Base-by-base conservation (phyloP, 2,888 invertebrate genomes). In the Tricholauxania praeusta region DNA sequence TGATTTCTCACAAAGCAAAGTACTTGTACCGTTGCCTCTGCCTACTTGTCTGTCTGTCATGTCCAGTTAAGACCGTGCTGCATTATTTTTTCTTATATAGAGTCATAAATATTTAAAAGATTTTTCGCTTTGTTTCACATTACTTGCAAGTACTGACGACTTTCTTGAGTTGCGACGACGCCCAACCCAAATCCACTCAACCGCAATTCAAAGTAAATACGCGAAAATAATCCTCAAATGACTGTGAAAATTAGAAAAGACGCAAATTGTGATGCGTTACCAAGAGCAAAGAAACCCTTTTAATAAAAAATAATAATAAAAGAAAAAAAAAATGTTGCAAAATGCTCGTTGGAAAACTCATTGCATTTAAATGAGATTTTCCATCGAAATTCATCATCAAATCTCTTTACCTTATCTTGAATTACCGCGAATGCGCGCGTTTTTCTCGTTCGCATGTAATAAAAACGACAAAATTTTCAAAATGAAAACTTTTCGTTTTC, bases 31-130 rank as follows among this genome's bases (percentile, higher is more conserved):
- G 22, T 28, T 28, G 28, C 3, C 3, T 28, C 28, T 28, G 28
- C 3, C 28, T 28, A 28, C 28, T 28, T 28, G 28, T 12, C 39
- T 48, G 60, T 71, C 70, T 70, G 60, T 71, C 49, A 49, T 65
- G 12, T 71, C 67, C 68, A 72, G 74, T 73, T 72, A 73, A 72
- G 74, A 74, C 74, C 75, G 72, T 74, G 59, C 70, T 66, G 75
- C 53, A n/a, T 72, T 76, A 66, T 66, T 76, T 74, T 70, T 47
- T 75, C 74, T 72, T 74, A 72, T 53, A 53, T 71, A 67, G 39
- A 7, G 72, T 76, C 82, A 84, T 84, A 82, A 84, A 84, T 84
- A 84, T 83, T 83, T 83, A 83, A 82, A 79, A 78, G 75, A 72
- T 78, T 82, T 79, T 39, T 39, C 10, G 39, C 39, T 39, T 39